Conservation (phyloP, 2,113 vertebrate genomes). For the Talpa occidentalis region DNA sequence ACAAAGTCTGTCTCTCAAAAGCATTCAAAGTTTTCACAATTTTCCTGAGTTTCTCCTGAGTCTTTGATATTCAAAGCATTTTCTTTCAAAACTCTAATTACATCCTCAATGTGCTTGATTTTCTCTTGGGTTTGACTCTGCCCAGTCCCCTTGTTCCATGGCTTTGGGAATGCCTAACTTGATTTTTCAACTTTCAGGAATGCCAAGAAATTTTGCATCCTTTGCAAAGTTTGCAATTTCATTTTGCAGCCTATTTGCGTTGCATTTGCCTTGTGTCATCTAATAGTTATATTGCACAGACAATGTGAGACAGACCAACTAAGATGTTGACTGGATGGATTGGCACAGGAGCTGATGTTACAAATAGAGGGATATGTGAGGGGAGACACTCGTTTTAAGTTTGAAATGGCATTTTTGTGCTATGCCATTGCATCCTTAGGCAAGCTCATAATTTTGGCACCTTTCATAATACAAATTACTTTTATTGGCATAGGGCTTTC, state of each 20-base stretch:
- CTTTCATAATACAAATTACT: neutral
- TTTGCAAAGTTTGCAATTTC: neutral
- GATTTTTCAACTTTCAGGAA: neutral
- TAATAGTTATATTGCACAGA: neutral
- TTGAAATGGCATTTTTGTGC: neutral
- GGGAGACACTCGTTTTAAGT: neutral
- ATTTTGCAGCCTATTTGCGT: neutral
- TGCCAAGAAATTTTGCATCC: neutral
- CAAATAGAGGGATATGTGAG: neutral
- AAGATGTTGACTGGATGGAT: neutral
- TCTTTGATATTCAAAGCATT: slow-evolving; percentile 13
- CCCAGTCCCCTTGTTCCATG: neutral
- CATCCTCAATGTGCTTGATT: neutral
- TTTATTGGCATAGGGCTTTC: neutral
- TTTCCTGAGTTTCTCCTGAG: neutral
- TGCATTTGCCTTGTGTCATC: neutral
- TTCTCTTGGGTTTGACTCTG: slow-evolving; percentile 33
- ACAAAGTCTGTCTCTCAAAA: neutral
- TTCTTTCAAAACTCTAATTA: neutral
- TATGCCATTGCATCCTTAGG: neutral
- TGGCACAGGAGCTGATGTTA: neutral
- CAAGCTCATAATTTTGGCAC: neutral
- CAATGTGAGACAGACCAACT: neutral
- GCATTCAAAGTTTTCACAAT: slow-evolving; percentile 26
- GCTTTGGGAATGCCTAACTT: neutral